These are phyloP conservation scores for Drosophila aff. DNA, from an alignment of 1,140 invertebrate species.

Conservation along the genomic window DNA sequence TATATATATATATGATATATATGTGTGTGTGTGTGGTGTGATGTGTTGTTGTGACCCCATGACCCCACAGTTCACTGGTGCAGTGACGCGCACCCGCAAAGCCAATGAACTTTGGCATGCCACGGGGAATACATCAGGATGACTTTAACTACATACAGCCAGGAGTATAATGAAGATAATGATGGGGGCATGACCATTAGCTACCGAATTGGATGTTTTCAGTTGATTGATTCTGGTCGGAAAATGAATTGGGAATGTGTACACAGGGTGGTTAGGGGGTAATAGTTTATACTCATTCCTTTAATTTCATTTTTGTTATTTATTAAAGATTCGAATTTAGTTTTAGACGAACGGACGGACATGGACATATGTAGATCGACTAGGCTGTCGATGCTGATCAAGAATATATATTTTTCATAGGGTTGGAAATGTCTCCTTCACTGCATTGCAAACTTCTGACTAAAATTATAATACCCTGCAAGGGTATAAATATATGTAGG, in stretches of 20 bases:
- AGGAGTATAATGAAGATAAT: constrained; percentile 22
- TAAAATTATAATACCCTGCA: neutral
- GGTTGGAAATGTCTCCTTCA: too few relatives aligned
- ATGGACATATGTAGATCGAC: too few relatives aligned
- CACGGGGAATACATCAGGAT: constrained; percentile 6
- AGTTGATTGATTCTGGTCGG: constrained; percentile 10
- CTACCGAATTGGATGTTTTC: constrained; percentile 4
- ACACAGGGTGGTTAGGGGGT: neutral
- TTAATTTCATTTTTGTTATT: too few relatives aligned
- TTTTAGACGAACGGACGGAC: too few relatives aligned
- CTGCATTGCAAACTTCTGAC: too few relatives aligned
- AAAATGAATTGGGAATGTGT: neutral
- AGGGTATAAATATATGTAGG: neutral
- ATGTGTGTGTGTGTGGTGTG: neutral
- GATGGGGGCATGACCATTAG: constrained; percentile 20
- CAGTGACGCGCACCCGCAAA: constrained; percentile 21
- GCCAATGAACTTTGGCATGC: constrained; percentile 34
- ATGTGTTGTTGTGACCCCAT: neutral
- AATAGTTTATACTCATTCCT: neutral
- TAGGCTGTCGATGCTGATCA: too few relatives aligned
- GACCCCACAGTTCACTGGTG: constrained; percentile 15
- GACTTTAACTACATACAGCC: neutral
- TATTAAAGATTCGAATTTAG: too few relatives aligned
- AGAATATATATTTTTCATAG: too few relatives aligned
- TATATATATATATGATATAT: neutral